phyloP scores from a whole-genome alignment of 2,113 vertebrate genomes.

The Dasyurus viverrinus region DNA sequence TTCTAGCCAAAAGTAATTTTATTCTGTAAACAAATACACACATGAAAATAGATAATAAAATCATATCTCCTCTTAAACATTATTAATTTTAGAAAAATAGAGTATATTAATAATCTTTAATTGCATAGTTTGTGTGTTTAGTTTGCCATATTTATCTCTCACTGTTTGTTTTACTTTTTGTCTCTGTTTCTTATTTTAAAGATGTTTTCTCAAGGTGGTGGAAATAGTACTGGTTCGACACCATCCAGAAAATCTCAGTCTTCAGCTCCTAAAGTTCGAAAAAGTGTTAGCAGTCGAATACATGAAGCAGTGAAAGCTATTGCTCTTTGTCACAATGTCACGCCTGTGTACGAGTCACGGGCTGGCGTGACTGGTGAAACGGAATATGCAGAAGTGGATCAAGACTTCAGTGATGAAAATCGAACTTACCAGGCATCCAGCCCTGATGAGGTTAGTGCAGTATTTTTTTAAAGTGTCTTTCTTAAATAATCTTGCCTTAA shows the following conservation, averaged over 20 bases:
- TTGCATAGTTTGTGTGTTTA: neutral
- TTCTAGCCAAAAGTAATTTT: neutral
- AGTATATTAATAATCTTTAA: neutral
- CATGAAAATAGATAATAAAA: too few relatives aligned
- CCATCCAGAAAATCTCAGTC: conserved; percentile 86
- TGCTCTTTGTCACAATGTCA: conserved; percentile 97
- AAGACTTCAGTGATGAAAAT: conserved; percentile 96
- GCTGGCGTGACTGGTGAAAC: conserved; percentile 84
- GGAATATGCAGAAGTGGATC: conserved; percentile 93
- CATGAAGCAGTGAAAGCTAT: conserved; percentile 97
- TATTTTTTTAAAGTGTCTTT: neutral
- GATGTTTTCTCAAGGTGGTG: conserved; percentile 80
- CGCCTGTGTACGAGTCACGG: conserved; percentile 93
- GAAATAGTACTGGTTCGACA: conserved; percentile 78
- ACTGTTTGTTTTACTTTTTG: neutral
- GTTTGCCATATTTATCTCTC: neutral
- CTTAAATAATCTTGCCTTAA: neutral
- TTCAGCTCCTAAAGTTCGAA: conserved; percentile 92
- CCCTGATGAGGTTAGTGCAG: conserved; percentile 92
- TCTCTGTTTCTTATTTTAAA: conserved; percentile 64
- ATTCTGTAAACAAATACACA: neutral
- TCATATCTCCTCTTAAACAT: neutral
- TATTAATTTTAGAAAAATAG: neutral
- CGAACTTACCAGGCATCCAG: conserved; percentile 98
- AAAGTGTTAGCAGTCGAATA: conserved; percentile 94